A percentile compares a stretch with the other conserved stretches of the same genome.
phyloP scores from a whole-genome alignment of 2,113 vertebrate species.

The Takifugu flavidus region DNA sequence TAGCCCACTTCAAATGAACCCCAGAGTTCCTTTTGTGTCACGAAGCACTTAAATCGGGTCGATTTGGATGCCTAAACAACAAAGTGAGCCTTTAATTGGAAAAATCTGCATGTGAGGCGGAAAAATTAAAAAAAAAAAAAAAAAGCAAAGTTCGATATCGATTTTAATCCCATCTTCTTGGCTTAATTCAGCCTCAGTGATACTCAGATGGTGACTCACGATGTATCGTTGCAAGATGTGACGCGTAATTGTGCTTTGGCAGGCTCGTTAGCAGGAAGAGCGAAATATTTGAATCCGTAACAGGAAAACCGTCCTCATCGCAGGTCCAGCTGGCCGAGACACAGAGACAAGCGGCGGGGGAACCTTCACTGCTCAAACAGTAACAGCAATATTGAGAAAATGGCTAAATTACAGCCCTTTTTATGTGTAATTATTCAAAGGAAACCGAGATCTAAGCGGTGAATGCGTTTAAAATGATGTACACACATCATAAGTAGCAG shows the following conservation, averaged over 20 bases:
- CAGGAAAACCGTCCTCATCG: constrained; percentile 49
- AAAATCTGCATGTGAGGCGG: not conserved
- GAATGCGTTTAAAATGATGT: constrained; percentile 35
- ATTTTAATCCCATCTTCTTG: constrained; percentile 27
- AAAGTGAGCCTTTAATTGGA: not conserved
- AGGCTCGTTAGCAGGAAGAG: constrained; percentile 24
- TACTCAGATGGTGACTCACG: constrained; percentile 5
- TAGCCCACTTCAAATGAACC: not conserved
- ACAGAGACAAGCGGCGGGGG: constrained; percentile 32
- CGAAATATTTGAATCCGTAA: constrained; percentile 59
- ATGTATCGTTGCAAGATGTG: constrained; percentile 10
- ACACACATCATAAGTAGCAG: constrained; percentile 24
- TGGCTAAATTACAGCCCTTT: not conserved
- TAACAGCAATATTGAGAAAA: not conserved
- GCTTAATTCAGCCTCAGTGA: constrained; percentile 2
- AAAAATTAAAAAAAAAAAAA: not conserved
- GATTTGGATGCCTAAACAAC: not conserved
- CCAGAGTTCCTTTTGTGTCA: not conserved
- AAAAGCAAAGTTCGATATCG: constrained; percentile 1
- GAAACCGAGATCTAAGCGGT: constrained; percentile 7
- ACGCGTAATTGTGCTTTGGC: constrained; percentile 30
- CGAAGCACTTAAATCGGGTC: not conserved
- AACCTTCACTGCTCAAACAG: not conserved
- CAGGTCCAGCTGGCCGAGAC: constrained; percentile 38
- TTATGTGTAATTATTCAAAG: constrained; percentile 8